Conservation (phyloP, 2,797 vertebrate species). For the Melanogrammus aeglefinus region DNA sequence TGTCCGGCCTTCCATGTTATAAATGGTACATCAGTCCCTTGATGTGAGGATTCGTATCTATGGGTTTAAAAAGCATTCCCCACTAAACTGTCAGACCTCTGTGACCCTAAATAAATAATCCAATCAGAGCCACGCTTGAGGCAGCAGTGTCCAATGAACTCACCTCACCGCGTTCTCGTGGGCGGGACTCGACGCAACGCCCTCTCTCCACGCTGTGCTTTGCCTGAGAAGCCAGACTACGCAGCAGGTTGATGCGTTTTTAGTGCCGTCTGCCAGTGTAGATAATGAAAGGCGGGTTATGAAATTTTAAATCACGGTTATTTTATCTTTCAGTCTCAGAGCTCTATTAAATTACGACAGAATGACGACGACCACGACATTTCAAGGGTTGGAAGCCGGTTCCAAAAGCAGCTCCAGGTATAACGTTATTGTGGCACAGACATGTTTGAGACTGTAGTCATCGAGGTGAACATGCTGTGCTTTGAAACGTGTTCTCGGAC, state of each 20-base stretch:
- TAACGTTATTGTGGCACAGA: conserved; percentile 27
- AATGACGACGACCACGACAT: conserved; percentile 80
- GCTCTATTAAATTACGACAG: conserved; percentile 19
- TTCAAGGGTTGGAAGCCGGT: conserved; percentile 76
- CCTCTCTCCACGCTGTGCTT: background rate
- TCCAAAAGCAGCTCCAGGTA: conserved; percentile 80
- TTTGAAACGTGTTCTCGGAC: background rate
- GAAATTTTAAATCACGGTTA: conserved; percentile 26
- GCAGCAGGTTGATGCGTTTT: conserved; percentile 53
- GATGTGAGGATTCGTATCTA: background rate
- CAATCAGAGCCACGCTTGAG: conserved; percentile 24
- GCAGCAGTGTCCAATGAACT: conserved; percentile 23
- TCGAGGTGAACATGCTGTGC: background rate
- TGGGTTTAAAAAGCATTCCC: background rate
- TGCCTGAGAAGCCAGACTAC: conserved; percentile 23
- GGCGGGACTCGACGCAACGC: conserved; percentile 10
- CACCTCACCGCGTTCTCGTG: background rate
- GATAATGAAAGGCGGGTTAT: conserved; percentile 50
- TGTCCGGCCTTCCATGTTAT: background rate
- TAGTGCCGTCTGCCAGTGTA: conserved; percentile 42
- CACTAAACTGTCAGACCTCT: background rate
- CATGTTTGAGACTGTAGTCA: background rate
- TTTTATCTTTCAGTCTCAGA: conserved; percentile 20
- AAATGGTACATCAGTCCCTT: background rate
- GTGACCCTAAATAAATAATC: background rate